Evolutionary conservation across 30 jellyfish, hydroid and myxozoan genomes (phyloP).

Genomic region (Sanderia malayensis): DNA sequence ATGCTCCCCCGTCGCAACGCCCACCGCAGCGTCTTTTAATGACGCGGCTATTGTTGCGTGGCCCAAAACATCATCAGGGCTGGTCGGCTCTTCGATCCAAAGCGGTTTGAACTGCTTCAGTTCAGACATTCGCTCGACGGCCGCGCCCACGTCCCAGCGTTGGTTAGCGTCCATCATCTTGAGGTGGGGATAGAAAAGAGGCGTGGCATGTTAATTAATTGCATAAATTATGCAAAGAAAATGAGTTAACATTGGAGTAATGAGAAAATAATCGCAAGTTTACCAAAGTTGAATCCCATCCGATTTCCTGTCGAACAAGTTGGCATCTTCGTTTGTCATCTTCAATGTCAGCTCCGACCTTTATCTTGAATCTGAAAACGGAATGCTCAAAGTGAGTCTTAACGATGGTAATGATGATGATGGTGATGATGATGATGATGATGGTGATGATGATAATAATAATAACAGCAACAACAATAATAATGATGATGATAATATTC

Average conservation of each 20-base stretch:
- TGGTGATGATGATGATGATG: too few relatives aligned
- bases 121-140: constrained; percentile 55
- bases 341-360: constrained; percentile 72
- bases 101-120: constrained; percentile 59
- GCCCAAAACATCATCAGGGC: constrained; percentile 83
- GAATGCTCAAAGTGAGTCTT: too few relatives aligned
- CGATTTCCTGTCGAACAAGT: constrained; percentile 62
- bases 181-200: too few relatives aligned
- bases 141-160: constrained; percentile 70
- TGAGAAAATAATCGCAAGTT: too few relatives aligned
- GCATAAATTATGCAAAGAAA: too few relatives aligned
- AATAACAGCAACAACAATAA: too few relatives aligned
- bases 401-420: too few relatives aligned
- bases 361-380: constrained; percentile 53
- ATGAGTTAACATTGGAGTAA: too few relatives aligned
- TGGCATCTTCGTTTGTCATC: constrained; percentile 59
- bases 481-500: too few relatives aligned
- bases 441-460: too few relatives aligned
- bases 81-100: constrained; percentile 83
- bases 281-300: constrained; percentile 56
- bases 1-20: constrained; percentile 86
- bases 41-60: constrained; percentile 71
- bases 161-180: constrained; percentile 93
- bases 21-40: constrained; percentile 42
- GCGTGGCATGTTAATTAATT: too few relatives aligned